Evolutionary conservation across 2,797 vertebrate genomes (phyloP).

Genomic region (Gadopsis bispinosus): DNA sequence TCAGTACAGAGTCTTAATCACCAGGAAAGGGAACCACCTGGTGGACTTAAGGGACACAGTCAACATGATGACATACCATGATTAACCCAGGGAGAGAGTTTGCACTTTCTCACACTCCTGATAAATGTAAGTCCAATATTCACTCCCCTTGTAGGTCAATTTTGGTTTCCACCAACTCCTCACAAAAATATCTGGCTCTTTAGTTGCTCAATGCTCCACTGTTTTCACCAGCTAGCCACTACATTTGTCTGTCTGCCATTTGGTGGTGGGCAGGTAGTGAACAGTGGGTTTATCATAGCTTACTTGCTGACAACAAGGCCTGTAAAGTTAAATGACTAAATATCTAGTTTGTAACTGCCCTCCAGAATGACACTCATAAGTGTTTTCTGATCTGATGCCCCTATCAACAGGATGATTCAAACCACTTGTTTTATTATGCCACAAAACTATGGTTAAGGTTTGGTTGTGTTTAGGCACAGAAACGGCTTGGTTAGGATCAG

Average conservation of each 20-base stretch:
- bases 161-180: background rate
- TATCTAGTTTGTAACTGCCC: background rate
- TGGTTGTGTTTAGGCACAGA: background rate
- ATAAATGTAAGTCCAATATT: background rate
- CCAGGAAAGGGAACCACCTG: too few species aligned
- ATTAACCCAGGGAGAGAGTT: too few species aligned
- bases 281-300: background rate
- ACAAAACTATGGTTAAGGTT: background rate
- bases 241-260: background rate
- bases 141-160: background rate
- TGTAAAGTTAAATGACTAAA: background rate
- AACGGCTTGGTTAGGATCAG: too few species aligned
- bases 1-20: too few species aligned
- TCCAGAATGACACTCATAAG: too few species aligned
- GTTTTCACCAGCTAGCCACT: background rate
- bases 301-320: background rate
- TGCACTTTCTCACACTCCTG: background rate
- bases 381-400: too few species aligned
- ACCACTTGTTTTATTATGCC: too few species aligned
- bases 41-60: too few species aligned
- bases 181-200: background rate
- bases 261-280: background rate
- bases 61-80: too few species aligned
- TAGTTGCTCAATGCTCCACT: background rate
- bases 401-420: too few species aligned